Conservation (phyloP, 53 echinoderm and acorn worm species). For the Echinarachnius parma region DNA sequence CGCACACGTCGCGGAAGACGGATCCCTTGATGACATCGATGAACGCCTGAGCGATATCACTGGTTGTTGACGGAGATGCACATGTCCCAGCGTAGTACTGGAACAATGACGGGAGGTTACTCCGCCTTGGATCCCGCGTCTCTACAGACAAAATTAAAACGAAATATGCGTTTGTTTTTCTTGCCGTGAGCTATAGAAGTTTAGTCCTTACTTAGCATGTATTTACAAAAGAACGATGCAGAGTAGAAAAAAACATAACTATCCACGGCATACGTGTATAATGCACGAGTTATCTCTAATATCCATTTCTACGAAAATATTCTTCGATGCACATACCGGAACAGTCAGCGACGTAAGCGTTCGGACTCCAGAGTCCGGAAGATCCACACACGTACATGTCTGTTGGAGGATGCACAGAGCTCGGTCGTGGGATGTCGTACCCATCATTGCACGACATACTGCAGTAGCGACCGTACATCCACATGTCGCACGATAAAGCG, state of each 20-base stretch:
- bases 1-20: slow-evolving; percentile 8
- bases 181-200: too few relatives aligned
- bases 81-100: slow-evolving; percentile 28
- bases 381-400: slow-evolving; percentile 33
- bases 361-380: slow-evolving; percentile 43
- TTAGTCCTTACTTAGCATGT: too few relatives aligned
- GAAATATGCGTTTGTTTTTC: too few relatives aligned
- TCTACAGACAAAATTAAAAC: background rate
- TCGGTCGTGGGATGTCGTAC: slow-evolving; percentile 47
- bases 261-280: too few relatives aligned
- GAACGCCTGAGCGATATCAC: slow-evolving; percentile 21
- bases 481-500: slow-evolving; percentile 62
- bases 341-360: slow-evolving; percentile 33
- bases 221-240: too few relatives aligned
- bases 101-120: slow-evolving; percentile 15
- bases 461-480: slow-evolving; percentile 54
- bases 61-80: background rate
- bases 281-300: too few relatives aligned
- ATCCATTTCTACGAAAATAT: too few relatives aligned
- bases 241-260: too few relatives aligned
- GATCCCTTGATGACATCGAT: slow-evolving; percentile 9
- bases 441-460: slow-evolving; percentile 47
- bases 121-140: slow-evolving; percentile 10
- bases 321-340: slow-evolving; percentile 26
- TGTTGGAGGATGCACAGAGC: background rate